Percentiles rank a stretch among this genome's conserved stretches.
These are phyloP conservation scores for Pseudorasbora parva DNA, from an alignment of 2,113 vertebrate genomes.

Conservation along the genomic window DNA sequence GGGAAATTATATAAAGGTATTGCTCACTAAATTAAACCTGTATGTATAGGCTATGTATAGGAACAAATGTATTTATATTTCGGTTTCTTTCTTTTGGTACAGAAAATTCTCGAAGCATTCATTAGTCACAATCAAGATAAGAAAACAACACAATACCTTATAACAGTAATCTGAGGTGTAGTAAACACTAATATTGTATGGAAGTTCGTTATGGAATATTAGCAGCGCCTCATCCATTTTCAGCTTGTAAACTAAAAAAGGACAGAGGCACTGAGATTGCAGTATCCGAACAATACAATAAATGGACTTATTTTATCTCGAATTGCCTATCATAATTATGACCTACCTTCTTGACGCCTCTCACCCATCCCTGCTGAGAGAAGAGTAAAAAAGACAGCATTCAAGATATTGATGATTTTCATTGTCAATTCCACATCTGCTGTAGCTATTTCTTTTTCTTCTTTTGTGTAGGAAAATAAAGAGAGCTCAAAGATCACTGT, in stretches of 20 bases:
- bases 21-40: neutral
- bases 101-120: neutral
- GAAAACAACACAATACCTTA: slow-evolving; percentile 65
- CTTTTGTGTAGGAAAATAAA: slow-evolving; percentile 66
- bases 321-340: neutral
- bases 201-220: slow-evolving; percentile 71
- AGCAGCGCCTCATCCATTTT: slow-evolving; percentile 76
- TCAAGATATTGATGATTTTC: slow-evolving; percentile 32
- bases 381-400: slow-evolving; percentile 59
- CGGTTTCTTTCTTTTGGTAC: neutral
- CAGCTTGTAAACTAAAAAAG: slow-evolving; percentile 61
- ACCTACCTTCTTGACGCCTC: slow-evolving; percentile 13
- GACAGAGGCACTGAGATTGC: neutral
- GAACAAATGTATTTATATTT: neutral
- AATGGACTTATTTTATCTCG: neutral
- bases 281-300: neutral
- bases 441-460: slow-evolving; percentile 62
- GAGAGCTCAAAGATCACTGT: slow-evolving; percentile 74
- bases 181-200: slow-evolving; percentile 63
- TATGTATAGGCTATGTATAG: neutral
- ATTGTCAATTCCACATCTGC: slow-evolving; percentile 59
- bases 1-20: neutral
- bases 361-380: slow-evolving; percentile 56
- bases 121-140: neutral
- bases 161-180: slow-evolving; percentile 78